Percentiles rank a stretch among this genome's conserved stretches.
These are phyloP conservation scores for Lasiurus cinereus DNA, from an alignment of 2,113 vertebrate species.

Conservation along the genomic window DNA sequence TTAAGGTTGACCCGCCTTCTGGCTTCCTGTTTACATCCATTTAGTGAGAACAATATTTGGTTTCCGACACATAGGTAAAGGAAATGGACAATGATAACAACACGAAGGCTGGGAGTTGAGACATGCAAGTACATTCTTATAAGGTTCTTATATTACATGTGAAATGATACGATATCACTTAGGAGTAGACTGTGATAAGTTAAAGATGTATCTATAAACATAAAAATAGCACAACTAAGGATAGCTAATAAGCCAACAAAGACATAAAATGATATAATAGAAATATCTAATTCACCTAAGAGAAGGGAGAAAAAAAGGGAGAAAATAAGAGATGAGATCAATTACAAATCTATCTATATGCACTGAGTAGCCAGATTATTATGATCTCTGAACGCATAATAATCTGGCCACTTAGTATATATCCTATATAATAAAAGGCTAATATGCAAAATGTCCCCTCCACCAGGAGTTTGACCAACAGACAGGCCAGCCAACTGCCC, in stretches of 20 bases:
- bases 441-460: no score
- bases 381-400: no score
- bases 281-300: not conserved
- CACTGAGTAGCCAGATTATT: no score
- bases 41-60: no score
- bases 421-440: no score
- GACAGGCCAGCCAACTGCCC: no score
- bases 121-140: not conserved
- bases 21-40: no score
- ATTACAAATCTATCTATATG: not conserved
- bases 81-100: not conserved
- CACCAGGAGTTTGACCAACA: no score
- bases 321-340: not conserved
- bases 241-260: conserved; percentile 10
- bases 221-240: not conserved
- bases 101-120: not conserved
- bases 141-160: not conserved
- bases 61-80: not conserved
- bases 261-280: not conserved
- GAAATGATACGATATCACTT: not conserved
- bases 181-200: not conserved
- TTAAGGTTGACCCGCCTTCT: no score
- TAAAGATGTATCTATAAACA: not conserved
- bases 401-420: no score
- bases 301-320: not conserved